phyloP scores from a whole-genome alignment of 2,888 invertebrate species.

The Tethea ocularis region DNA sequence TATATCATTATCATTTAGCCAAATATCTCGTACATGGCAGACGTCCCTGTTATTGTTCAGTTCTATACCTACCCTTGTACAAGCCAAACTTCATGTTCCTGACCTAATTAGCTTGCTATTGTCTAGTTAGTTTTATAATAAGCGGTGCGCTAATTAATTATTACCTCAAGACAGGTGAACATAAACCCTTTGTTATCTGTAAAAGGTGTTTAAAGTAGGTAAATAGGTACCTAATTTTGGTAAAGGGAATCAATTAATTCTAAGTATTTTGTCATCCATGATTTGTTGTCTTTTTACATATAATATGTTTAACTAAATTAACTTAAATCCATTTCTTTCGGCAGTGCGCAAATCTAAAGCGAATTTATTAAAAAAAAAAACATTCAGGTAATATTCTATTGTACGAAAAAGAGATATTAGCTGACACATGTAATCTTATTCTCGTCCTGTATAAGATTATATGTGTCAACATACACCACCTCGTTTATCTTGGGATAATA shows the following conservation, averaged over 20 bases:
- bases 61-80: slow-evolving; percentile 2
- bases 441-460: slow-evolving; percentile 71
- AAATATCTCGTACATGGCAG: neutral
- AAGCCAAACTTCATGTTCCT: slow-evolving; percentile 14
- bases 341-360: slow-evolving; percentile 9
- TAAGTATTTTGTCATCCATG: neutral
- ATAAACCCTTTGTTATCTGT: slow-evolving; percentile 15
- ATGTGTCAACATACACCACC: slow-evolving; percentile 63
- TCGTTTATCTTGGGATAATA: slow-evolving; percentile 70
- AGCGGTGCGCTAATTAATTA: slow-evolving; percentile 17
- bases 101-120: slow-evolving; percentile 18
- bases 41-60: neutral
- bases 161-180: slow-evolving; percentile 10
- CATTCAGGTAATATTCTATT: slow-evolving; percentile 16
- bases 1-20: too few species aligned
- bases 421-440: slow-evolving; percentile 70
- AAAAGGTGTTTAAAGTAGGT: slow-evolving; percentile 16
- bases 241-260: neutral
- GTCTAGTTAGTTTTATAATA: slow-evolving; percentile 15
- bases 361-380: neutral
- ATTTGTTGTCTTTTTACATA: too few species aligned
- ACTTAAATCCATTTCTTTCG: slow-evolving; percentile 1
- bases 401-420: slow-evolving; percentile 47
- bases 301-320: neutral
- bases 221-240: neutral